phyloP scores from a whole-genome alignment of 2,797 vertebrate genomes.

The Leptoclinus maculatus region DNA sequence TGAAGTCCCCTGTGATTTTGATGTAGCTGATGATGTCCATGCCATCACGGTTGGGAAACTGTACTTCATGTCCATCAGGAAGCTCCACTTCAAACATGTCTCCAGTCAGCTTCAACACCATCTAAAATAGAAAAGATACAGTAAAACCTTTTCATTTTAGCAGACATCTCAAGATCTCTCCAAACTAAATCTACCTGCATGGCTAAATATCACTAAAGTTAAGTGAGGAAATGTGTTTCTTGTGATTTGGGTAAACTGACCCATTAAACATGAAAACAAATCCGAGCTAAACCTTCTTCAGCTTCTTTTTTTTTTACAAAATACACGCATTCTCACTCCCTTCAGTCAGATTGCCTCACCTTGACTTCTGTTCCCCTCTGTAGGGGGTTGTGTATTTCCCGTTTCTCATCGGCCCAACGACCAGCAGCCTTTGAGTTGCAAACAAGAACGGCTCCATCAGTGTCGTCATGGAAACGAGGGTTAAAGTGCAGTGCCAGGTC shows the following conservation, averaged over 20 bases:
- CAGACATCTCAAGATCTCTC: rapidly evolving
- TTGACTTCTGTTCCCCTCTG: slow-evolving; percentile 81
- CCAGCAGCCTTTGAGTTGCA: slow-evolving; percentile 84
- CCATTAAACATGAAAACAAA: too few species aligned
- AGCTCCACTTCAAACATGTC: slow-evolving; percentile 86
- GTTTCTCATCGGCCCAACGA: slow-evolving; percentile 84
- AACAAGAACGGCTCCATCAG: slow-evolving; percentile 78
- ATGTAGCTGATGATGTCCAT: slow-evolving; percentile 81
- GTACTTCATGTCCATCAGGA: slow-evolving; percentile 79
- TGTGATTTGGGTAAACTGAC: too few species aligned
- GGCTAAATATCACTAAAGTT: neutral
- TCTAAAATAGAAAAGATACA: slow-evolving; percentile 59
- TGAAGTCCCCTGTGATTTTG: slow-evolving; percentile 79
- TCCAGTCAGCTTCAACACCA: slow-evolving; percentile 79
- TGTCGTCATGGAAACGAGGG: slow-evolving; percentile 86
- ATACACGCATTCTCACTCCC: neutral
- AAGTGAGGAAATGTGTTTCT: neutral
- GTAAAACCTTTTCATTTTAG: neutral
- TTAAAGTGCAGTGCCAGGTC: slow-evolving; percentile 90
- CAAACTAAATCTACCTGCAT: rapidly evolving
- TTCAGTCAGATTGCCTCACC: slow-evolving; percentile 71
- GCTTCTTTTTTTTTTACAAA: neutral
- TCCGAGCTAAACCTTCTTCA: too few species aligned
- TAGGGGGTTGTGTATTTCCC: slow-evolving; percentile 79
- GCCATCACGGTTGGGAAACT: slow-evolving; percentile 84